phyloP scores from a whole-genome alignment of 2,113 vertebrate species.

The Tenebrosternarchus preto region DNA sequence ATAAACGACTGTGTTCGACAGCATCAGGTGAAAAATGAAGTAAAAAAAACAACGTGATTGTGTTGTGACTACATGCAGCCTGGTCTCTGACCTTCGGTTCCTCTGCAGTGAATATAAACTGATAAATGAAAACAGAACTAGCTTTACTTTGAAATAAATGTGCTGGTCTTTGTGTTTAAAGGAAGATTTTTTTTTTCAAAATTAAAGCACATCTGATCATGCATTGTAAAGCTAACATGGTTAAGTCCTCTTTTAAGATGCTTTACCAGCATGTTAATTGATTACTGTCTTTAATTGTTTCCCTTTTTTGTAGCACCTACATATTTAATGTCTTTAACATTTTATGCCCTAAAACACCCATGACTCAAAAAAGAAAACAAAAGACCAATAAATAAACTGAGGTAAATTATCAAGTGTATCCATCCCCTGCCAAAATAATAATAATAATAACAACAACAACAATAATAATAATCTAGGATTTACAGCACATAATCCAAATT shows the following conservation, averaged over 20 bases:
- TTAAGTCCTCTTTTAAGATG: background rate
- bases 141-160: slow-evolving; percentile 16
- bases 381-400: slow-evolving; percentile 1
- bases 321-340: background rate
- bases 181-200: too few species aligned
- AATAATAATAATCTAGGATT: slow-evolving; percentile 29
- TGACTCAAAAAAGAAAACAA: background rate
- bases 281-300: background rate
- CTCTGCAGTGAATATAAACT: background rate
- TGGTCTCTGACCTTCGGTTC: slow-evolving; percentile 38
- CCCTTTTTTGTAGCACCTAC: background rate
- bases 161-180: too few species aligned
- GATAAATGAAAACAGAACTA: background rate
- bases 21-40: slow-evolving; percentile 32
- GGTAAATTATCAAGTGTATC: background rate
- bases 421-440: too few species aligned
- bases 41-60: slow-evolving; percentile 49
- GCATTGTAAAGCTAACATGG: too few species aligned
- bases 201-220: too few species aligned
- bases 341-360: background rate
- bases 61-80: background rate
- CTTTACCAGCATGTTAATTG: background rate
- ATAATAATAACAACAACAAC: too few species aligned
- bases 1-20: slow-evolving; percentile 27
- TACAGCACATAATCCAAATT: slow-evolving; percentile 34